Evolutionary conservation across 2,797 vertebrate species (phyloP), one percentile per base, ranked within the genome.

Genomic region (Staurois parvus): DNA sequence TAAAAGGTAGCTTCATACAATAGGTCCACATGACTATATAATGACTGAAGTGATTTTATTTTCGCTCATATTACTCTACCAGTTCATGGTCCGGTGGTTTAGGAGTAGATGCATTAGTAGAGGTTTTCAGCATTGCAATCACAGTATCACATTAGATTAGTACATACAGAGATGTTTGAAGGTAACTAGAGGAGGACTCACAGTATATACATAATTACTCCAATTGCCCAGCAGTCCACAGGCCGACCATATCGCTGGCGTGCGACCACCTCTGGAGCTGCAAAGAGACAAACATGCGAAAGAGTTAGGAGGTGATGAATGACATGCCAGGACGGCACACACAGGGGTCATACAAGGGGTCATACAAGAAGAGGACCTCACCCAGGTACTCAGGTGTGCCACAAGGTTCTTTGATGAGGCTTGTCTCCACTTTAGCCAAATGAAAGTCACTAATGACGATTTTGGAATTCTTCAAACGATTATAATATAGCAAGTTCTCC

Each of bases 361-460:
- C 48, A 21, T 13, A 64, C 21, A 64, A 5, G 26, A 29, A 45
- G 62, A 48, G 37, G 26, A 13, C 2, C 94, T 96, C 93, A 98
- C 98, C 98, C 89, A 99, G 94, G 91, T 99, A 99, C 90, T 99
- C 98, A 0, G 98, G 98, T 3, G 98, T 99, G 87, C 98, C 98
- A 76, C 98, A 99, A 64, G 98, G 98, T 87, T 99, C 98, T 90
- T 99, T 99, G 92, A 99, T 98, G 79, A 99, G 96, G 72, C 98
- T 97, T 0, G 97, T 99, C 94, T 99, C 97, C 90, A 99, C 90
- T 93, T 99, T 98, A 88, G 98, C 98, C 89, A 99, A 93, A 85
- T 99, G 98, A 92, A 99, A 99, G 93, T 99, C 98, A 0, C 98
- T 99, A 93, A 99, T 99, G 90, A 99, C 98, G 0, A 99, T 99